These are phyloP conservation scores for Aptenodytes forsteri DNA, from an alignment of 2,113 vertebrate species.

Conservation along the genomic window DNA sequence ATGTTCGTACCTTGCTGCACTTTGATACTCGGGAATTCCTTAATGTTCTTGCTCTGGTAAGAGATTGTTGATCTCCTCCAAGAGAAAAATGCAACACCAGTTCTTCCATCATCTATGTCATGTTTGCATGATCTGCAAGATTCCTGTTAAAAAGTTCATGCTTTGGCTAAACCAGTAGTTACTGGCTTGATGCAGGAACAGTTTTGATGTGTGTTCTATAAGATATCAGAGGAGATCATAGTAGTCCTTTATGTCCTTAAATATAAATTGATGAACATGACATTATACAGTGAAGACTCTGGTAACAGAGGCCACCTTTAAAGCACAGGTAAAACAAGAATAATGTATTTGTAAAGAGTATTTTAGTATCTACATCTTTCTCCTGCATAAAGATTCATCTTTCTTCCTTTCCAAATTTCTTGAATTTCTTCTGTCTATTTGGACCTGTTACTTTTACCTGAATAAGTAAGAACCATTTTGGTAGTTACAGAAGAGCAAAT, in stretches of 20 bases:
- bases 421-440: neutral
- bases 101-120: neutral
- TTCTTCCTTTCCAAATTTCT: neutral
- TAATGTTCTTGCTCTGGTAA: slow-evolving; percentile 96
- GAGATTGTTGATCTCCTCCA: neutral
- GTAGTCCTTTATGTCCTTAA: neutral
- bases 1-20: slow-evolving; percentile 89
- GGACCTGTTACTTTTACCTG: neutral
- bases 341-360: neutral
- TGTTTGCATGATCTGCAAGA: neutral
- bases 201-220: neutral
- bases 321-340: neutral
- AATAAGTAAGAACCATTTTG: neutral
- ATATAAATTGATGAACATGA: neutral
- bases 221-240: neutral
- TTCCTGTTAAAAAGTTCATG: neutral
- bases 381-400: neutral
- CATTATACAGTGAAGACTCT: neutral
- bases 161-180: neutral
- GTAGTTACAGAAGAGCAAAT: neutral
- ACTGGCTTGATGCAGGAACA: neutral
- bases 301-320: neutral
- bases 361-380: neutral
- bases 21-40: slow-evolving; percentile 97
- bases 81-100: neutral